Evolutionary conservation across 2,113 vertebrate species (phyloP).

Genomic region (Cryptoleucopteryx plumbea): DNA sequence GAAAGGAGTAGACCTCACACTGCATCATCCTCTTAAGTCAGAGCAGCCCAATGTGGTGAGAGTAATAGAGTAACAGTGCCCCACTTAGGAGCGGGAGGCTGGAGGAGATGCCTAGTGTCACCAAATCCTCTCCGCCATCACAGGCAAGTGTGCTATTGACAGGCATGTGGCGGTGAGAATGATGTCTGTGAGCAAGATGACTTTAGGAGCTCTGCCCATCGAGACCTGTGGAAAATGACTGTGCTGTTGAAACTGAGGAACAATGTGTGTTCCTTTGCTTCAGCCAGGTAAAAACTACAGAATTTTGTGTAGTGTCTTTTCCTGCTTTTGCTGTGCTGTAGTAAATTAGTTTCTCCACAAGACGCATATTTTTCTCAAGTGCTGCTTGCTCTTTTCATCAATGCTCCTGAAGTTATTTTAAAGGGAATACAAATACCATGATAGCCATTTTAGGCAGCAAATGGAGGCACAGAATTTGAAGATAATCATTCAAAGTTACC

Average conservation of each 20-base stretch:
- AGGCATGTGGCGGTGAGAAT: rapidly evolving
- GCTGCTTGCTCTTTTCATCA: not conserved
- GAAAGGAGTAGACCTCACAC: rapidly evolving
- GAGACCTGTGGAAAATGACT: not conserved
- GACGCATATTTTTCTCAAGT: rapidly evolving
- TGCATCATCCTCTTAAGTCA: not conserved
- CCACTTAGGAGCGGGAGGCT: rapidly evolving
- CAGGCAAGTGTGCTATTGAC: rapidly evolving
- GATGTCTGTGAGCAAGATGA: rapidly evolving
- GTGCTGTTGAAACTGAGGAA: rapidly evolving
- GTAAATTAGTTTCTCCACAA: not conserved
- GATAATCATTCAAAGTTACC: not conserved
- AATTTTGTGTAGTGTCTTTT: not conserved
- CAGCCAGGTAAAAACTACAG: too few species aligned
- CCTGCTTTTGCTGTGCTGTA: not conserved
- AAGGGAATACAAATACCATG: rapidly evolving
- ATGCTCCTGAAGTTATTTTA: not conserved
- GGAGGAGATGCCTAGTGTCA: rapidly evolving
- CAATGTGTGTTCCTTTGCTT: not conserved
- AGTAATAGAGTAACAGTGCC: not conserved
- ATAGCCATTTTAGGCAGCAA: not conserved
- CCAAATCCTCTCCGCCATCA: not conserved
- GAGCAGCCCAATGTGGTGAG: rapidly evolving
- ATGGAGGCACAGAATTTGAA: not conserved
- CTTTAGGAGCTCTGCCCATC: rapidly evolving